phyloP scores from a whole-genome alignment of 2,113 vertebrate genomes.

The Rattus rattus region DNA sequence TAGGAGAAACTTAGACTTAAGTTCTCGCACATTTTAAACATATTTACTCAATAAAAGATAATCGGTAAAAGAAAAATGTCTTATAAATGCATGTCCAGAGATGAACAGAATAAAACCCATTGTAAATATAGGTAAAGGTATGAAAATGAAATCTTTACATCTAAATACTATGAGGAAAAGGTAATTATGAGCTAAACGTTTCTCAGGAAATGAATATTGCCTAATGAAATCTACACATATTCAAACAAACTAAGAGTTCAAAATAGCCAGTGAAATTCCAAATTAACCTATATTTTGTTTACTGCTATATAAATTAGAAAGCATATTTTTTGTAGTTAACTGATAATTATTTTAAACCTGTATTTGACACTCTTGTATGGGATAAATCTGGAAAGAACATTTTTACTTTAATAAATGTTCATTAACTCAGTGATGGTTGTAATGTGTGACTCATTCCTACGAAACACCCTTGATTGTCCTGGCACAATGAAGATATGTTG shows the following conservation, averaged over 20 bases:
- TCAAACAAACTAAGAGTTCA: not conserved
- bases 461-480: not conserved
- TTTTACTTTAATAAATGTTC: conserved; percentile 35
- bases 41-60: not conserved
- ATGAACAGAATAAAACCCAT: not conserved
- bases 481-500: not conserved
- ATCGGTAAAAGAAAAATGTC: not conserved
- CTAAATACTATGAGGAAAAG: not conserved
- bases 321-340: not conserved
- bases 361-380: not conserved
- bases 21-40: not conserved
- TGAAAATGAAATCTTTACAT: not conserved
- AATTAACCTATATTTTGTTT: not conserved
- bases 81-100: not conserved
- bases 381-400: not conserved
- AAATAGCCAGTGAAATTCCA: not conserved
- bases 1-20: not conserved
- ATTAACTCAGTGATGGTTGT: conserved; percentile 17
- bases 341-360: not conserved
- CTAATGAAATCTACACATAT: not conserved
- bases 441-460: conserved; percentile 19
- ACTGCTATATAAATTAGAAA: not conserved
- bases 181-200: not conserved
- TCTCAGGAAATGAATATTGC: not conserved
- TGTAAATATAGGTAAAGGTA: not conserved